Percentiles rank a stretch among this genome's conserved stretches.
Evolutionary conservation across 2,113 vertebrate genomes (phyloP).

Genomic region (Anoplopoma fimbria): DNA sequence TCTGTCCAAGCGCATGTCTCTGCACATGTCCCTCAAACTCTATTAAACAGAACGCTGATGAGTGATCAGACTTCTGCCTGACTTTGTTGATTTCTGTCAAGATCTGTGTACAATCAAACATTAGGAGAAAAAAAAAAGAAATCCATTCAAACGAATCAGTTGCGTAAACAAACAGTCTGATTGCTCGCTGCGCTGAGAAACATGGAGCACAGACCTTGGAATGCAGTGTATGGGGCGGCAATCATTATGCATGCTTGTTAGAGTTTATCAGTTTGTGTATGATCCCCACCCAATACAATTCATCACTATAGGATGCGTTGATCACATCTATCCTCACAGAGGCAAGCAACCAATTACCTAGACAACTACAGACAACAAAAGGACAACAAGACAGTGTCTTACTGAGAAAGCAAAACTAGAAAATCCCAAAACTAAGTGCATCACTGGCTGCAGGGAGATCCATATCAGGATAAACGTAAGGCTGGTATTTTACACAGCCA

Average conservation of each 20-base stretch:
- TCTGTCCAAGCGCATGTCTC: constrained; percentile 2
- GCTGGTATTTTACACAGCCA: constrained; percentile 24
- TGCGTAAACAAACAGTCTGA: constrained; percentile 76
- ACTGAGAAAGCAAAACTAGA: background rate
- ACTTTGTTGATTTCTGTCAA: constrained; percentile 62
- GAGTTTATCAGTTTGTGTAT: constrained; percentile 26
- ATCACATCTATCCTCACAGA: background rate
- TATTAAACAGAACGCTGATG: constrained; percentile 27
- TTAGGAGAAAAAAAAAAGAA: constrained; percentile 40
- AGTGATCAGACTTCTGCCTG: constrained; percentile 45
- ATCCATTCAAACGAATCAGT: constrained; percentile 66
- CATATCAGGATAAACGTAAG: background rate
- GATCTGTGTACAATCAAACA: constrained; percentile 57
- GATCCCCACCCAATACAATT: constrained; percentile 31
- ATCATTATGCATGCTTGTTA: constrained; percentile 20
- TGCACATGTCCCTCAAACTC: constrained; percentile 4
- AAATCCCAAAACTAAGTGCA: constrained; percentile 23
- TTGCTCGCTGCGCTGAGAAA: constrained; percentile 54
- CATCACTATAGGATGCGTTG: constrained; percentile 27
- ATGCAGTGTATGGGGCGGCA: constrained; percentile 22
- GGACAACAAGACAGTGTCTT: constrained; percentile 44
- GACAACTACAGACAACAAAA: constrained; percentile 50
- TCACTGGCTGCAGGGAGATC: constrained; percentile 34
- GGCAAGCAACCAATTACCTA: constrained; percentile 38
- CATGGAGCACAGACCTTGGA: constrained; percentile 53